Evolutionary conservation across 2,797 vertebrate genomes (phyloP), one percentile per base, ranked within the genome.

Genomic region (Triplophysa yarkandensis): DNA sequence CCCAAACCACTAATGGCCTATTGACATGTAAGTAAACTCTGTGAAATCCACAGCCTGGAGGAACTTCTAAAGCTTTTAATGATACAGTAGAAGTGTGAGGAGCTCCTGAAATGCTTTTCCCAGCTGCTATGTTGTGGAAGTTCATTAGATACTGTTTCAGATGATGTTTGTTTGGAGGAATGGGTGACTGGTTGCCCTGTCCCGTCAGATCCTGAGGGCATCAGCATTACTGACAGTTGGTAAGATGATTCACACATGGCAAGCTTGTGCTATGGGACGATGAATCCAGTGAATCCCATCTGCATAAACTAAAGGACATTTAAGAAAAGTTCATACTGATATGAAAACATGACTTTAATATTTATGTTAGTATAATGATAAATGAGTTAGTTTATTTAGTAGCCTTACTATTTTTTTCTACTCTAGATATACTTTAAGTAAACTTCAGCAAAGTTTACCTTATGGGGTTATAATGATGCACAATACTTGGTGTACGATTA

Each of bases 31-130:
- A 76, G 68, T 67, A 34, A 73, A 39, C 54, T 58, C 44, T 64
- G 68, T 69, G 68, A 83, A 70, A 66, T 63, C 36, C 46, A 60
- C 66, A 63, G 78, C 81, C 76, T 68, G 27, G 46, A 78, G 76
- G 62, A 16, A 60, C 66, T 39, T 73, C 44, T 58, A 76, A 63
- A 78, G 50, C 55, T 52, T 11, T 41, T 80, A 83, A 80, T 80
- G 62, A 76, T 52, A 77, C 48, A 57, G 69, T 74, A 62, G 25
- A 65, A 44, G 65, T 74, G 30, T 67, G 52, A 52, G 34, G 46
- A 72, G 39, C 21, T 77, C 27, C 50, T 65, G 16, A 66, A 70
- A 62, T 32, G 44, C 25, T n/a, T 39, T 54, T 55, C 41, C 71
- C 65, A 64, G 7, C 64, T 58, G 54, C 62, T 80, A 69, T 74